These are phyloP conservation scores for Diaprepes abbreviatus DNA, from an alignment of 2,888 invertebrate genomes.

Conservation along the genomic window DNA sequence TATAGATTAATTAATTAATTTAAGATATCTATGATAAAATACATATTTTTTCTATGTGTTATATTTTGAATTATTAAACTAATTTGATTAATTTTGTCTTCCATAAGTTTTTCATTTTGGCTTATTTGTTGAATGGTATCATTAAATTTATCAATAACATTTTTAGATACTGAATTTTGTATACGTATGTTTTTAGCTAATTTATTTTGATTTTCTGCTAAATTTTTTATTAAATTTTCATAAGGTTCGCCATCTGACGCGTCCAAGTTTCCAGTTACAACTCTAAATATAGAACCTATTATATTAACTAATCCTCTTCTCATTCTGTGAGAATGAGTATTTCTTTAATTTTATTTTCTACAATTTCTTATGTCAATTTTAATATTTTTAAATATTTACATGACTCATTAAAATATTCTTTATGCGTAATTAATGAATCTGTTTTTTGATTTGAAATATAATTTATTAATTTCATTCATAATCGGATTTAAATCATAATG, in stretches of 20 bases:
- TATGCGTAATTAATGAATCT: background rate
- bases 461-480: constrained; percentile 11
- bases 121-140: background rate
- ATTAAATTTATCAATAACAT: too few species aligned
- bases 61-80: background rate
- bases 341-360: constrained; percentile 10
- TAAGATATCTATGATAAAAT: constrained; percentile 1
- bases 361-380: background rate
- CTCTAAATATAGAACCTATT: background rate
- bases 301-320: background rate
- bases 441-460: background rate
- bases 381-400: background rate
- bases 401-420: background rate
- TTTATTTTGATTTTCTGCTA: background rate
- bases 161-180: background rate
- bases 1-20: background rate
- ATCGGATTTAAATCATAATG: constrained; percentile 13
- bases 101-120: background rate
- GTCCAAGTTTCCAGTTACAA: background rate
- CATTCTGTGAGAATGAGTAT: background rate
- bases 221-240: background rate
- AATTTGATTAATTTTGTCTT: background rate
- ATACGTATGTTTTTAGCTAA: background rate
- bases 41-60: background rate
- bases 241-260: constrained; percentile 4